Conservation (phyloP, 2,797 vertebrate genomes). For the Eutrigla gurnardus region DNA sequence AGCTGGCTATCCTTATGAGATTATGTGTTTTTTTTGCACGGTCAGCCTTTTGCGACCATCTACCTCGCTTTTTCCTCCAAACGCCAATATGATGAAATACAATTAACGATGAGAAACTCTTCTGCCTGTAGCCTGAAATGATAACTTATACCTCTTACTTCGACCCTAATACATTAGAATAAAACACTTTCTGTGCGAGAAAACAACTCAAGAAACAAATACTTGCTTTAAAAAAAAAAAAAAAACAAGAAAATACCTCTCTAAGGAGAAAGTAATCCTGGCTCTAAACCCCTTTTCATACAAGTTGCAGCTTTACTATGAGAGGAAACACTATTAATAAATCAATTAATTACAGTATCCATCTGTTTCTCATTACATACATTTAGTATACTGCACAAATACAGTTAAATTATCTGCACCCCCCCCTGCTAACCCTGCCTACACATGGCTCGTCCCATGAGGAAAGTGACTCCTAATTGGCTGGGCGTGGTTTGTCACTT, state of each 20-base stretch:
- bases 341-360: background rate
- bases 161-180: slow-evolving; percentile 13
- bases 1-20: slow-evolving; percentile 17
- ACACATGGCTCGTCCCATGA: background rate
- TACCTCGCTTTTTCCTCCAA: slow-evolving; percentile 46
- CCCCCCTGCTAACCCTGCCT: background rate
- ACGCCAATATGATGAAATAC: slow-evolving; percentile 45
- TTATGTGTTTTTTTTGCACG: slow-evolving; percentile 45
- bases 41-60: slow-evolving; percentile 44
- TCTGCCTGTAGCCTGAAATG: slow-evolving; percentile 4
- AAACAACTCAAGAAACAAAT: slow-evolving; percentile 7
- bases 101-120: slow-evolving; percentile 5
- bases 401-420: background rate
- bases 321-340: slow-evolving; percentile 2
- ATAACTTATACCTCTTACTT: slow-evolving; percentile 30
- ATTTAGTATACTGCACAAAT: background rate
- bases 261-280: background rate
- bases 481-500: background rate
- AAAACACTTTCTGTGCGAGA: slow-evolving; percentile 8
- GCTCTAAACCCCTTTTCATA: background rate
- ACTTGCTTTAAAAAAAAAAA: background rate
- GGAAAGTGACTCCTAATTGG: slow-evolving; percentile 12
- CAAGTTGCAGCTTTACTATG: background rate
- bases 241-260: background rate
- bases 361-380: slow-evolving; percentile 9